phyloP scores from a whole-genome alignment of 2,113 vertebrate species.

The Bagarius yarrelli region DNA sequence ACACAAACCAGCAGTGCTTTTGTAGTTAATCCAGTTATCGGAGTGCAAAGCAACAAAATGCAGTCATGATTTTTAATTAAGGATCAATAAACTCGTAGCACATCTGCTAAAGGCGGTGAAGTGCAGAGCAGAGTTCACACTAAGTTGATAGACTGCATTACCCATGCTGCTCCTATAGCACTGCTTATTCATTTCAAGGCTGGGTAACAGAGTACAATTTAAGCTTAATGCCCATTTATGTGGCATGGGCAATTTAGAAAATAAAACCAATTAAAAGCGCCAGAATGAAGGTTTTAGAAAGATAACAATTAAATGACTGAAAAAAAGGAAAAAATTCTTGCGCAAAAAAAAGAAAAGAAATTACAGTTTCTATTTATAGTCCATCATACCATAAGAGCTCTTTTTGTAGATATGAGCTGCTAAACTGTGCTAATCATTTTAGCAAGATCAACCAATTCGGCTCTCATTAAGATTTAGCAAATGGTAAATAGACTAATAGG shows the following conservation, averaged over 20 bases:
- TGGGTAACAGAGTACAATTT: conserved; percentile 48
- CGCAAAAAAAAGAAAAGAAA: background rate
- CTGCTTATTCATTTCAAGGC: conserved; percentile 40
- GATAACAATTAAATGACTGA: conserved; percentile 6
- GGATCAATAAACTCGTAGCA: conserved; percentile 36
- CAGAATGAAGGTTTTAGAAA: conserved; percentile 9
- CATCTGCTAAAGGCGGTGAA: conserved; percentile 43
- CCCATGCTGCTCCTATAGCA: conserved; percentile 40
- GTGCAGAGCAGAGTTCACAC: conserved; percentile 38
- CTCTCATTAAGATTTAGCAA: background rate
- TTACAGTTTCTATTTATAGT: background rate
- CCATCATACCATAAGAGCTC: background rate
- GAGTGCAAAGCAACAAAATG: conserved; percentile 36
- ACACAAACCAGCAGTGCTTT: conserved; percentile 9
- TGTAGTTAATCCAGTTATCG: conserved; percentile 19
- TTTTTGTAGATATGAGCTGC: background rate
- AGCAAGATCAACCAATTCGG: background rate
- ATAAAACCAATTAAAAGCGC: conserved; percentile 40
- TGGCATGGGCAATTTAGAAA: conserved; percentile 44
- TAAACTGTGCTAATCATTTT: background rate
- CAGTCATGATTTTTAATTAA: conserved; percentile 44
- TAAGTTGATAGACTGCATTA: conserved; percentile 44
- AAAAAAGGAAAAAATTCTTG: background rate
- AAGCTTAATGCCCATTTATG: conserved; percentile 45
- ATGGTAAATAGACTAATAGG: background rate